These are phyloP conservation scores for Microcebus jonahi DNA, from an alignment of 2,113 vertebrate genomes.

Conservation along the genomic window DNA sequence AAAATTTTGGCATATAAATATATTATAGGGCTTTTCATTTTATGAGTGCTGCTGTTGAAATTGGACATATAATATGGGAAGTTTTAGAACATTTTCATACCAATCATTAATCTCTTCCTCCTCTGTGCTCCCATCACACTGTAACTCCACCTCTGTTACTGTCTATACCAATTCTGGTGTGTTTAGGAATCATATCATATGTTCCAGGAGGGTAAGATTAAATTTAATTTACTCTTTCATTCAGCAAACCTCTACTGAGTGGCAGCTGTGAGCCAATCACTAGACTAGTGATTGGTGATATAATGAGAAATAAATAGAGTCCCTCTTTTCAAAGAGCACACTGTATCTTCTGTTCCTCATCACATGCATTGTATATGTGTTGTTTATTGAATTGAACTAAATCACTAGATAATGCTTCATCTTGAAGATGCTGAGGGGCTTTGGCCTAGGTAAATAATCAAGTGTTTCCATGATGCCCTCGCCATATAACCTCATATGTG, in stretches of 20 bases:
- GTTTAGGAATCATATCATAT: background rate
- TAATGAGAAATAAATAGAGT: background rate
- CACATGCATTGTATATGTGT: background rate
- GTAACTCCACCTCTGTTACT: background rate
- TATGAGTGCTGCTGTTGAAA: constrained; percentile 78
- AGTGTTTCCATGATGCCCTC: background rate
- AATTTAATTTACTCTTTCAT: constrained; percentile 38
- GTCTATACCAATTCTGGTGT: background rate
- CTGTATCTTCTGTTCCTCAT: background rate
- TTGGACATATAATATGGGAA: constrained; percentile 73
- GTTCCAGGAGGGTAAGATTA: background rate
- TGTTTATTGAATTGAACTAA: background rate
- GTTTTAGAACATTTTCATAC: constrained; percentile 68
- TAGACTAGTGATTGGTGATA: background rate
- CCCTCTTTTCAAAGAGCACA: background rate
- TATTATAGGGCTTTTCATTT: constrained; percentile 81
- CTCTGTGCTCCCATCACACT: background rate
- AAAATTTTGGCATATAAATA: constrained; percentile 84
- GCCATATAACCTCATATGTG: background rate
- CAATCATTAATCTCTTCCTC: constrained; percentile 31
- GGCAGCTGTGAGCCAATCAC: background rate
- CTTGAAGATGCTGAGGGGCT: background rate
- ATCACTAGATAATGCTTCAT: background rate
- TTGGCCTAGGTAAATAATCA: background rate
- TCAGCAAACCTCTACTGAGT: background rate